These are phyloP conservation scores for Epirrhoe alternata DNA, from an alignment of 2,888 invertebrate species.

Conservation along the genomic window DNA sequence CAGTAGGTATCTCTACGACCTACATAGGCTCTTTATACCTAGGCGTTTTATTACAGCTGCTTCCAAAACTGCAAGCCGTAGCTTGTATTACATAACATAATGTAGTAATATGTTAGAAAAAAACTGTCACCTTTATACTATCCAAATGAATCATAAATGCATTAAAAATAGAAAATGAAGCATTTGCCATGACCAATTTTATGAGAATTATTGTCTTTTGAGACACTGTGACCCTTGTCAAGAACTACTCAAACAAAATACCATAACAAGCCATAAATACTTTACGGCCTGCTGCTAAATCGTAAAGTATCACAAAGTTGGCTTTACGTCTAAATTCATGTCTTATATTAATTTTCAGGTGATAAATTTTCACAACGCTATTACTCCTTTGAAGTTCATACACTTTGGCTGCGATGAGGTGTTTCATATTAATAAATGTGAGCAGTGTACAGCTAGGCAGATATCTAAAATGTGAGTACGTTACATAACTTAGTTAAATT, in stretches of 20 bases:
- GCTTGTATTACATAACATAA: too few relatives aligned
- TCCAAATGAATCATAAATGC: too few relatives aligned
- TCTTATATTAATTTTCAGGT: slow-evolving; percentile 61
- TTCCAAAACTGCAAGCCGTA: too few relatives aligned
- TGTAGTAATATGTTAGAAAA: too few relatives aligned
- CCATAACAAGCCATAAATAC: neutral
- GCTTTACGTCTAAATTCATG: slow-evolving; percentile 5
- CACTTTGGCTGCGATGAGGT: slow-evolving; percentile 95
- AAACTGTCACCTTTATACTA: too few relatives aligned
- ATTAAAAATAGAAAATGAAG: too few relatives aligned
- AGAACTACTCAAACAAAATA: neutral
- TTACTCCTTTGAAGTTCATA: slow-evolving; percentile 71
- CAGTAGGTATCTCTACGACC: too few relatives aligned
- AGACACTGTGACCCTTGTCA: neutral
- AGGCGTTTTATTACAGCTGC: too few relatives aligned
- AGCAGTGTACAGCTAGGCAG: slow-evolving; percentile 71
- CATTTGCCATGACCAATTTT: too few relatives aligned
- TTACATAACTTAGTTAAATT: neutral
- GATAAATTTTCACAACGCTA: slow-evolving; percentile 62
- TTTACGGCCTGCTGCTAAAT: neutral
- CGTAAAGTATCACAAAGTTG: slow-evolving; percentile 9
- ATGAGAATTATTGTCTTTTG: too few relatives aligned
- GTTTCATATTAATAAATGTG: slow-evolving; percentile 88
- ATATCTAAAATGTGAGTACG: slow-evolving; percentile 54
- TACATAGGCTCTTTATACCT: too few relatives aligned